These are phyloP conservation scores for Caenorhabditis zanzibari DNA, from an alignment of 2,888 invertebrate species.

Conservation along the genomic window DNA sequence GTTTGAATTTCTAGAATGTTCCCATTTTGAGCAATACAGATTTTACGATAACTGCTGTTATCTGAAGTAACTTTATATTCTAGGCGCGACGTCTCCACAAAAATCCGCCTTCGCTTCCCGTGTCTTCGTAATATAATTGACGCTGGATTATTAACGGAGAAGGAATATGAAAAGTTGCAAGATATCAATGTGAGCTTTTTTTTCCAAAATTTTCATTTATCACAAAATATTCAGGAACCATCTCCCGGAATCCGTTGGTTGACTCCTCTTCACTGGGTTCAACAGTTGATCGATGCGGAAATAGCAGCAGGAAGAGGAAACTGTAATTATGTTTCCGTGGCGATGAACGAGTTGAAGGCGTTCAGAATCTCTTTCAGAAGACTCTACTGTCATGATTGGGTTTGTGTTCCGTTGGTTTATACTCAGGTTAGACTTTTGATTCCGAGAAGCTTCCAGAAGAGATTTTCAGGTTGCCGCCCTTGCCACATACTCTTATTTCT, in stretches of 20 bases:
- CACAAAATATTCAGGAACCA: conserved; percentile 63
- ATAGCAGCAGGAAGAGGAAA: conserved; percentile 58
- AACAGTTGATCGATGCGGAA: conserved; percentile 69
- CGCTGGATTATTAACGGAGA: conserved; percentile 84
- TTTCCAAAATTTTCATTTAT: not conserved
- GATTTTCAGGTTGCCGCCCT: conserved; percentile 83
- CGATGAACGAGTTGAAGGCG: conserved; percentile 68
- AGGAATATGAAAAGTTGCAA: conserved; percentile 84
- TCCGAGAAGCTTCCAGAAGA: too few relatives aligned
- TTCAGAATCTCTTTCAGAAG: conserved; percentile 68
- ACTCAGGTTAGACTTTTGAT: conserved; percentile 79
- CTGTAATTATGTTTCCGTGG: conserved; percentile 57
- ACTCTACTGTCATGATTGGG: conserved; percentile 77
- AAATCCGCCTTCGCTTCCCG: conserved; percentile 83
- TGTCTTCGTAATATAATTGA: conserved; percentile 84
- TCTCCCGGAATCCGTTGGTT: conserved; percentile 76
- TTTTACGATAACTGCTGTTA: too few relatives aligned
- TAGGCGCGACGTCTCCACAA: conserved; percentile 75
- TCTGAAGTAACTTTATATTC: too few relatives aligned
- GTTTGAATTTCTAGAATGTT: too few relatives aligned
- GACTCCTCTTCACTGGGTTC: conserved; percentile 78
- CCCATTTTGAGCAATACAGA: too few relatives aligned
- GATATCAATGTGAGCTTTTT: conserved; percentile 59
- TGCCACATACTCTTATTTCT: conserved; percentile 84
- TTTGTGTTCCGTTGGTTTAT: conserved; percentile 77